These are phyloP conservation scores for Zapornia atra DNA, from an alignment of 2,113 vertebrate species.

Conservation along the genomic window DNA sequence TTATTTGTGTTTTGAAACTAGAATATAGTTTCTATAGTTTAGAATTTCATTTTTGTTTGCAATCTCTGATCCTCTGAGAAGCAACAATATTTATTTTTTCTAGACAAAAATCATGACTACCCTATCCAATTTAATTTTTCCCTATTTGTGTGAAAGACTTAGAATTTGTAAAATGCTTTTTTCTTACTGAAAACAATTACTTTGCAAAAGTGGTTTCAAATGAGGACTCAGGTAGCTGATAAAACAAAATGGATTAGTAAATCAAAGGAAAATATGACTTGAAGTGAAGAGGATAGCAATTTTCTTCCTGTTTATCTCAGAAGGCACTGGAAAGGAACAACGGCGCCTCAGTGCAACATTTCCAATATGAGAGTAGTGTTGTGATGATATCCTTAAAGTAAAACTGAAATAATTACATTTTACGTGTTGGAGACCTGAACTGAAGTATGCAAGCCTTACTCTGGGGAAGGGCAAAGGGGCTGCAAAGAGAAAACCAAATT, in stretches of 20 bases:
- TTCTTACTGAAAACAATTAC: slow-evolving; percentile 32
- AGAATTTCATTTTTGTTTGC: not conserved
- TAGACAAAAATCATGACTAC: not conserved
- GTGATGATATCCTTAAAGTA: not conserved
- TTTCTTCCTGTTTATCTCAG: slow-evolving; percentile 3
- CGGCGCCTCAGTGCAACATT: not conserved
- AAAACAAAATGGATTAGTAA: slow-evolving; percentile 39
- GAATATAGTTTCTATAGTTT: not conserved
- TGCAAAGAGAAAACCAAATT: not conserved
- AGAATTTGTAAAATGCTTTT: slow-evolving; percentile 25
- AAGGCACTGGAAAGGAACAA: not conserved
- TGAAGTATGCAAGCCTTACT: not conserved
- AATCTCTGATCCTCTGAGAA: not conserved
- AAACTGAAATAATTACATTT: not conserved
- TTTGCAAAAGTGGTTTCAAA: not conserved
- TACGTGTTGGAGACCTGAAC: not conserved
- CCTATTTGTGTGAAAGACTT: not conserved
- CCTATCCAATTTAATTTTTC: slow-evolving; percentile 2
- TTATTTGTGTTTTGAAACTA: not conserved
- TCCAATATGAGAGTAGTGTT: not conserved
- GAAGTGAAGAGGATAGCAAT: not conserved
- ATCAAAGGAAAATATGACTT: slow-evolving; percentile 36
- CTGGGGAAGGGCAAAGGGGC: not conserved
- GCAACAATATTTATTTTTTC: not conserved
- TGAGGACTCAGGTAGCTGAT: not conserved